Base-by-base conservation (phyloP, 2,797 vertebrate genomes). In the Oreochromis mossambicus region DNA sequence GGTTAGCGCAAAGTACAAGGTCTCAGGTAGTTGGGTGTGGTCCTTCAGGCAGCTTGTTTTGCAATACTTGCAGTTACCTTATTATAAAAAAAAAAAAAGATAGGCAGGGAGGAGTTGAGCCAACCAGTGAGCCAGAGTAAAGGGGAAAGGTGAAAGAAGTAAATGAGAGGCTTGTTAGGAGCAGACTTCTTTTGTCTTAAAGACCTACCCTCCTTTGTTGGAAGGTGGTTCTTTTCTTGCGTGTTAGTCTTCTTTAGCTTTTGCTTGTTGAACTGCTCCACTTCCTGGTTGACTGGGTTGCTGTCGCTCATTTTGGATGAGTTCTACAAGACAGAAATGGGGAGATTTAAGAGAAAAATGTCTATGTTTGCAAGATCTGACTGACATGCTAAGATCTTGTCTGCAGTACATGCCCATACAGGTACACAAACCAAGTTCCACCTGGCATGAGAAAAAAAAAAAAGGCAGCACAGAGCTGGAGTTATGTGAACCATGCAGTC, bases 151-250 rank as follows among this genome's bases (percentile, higher is more conserved):
- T 58, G 58, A 21, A 63, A 54, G 11, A 13, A 51, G 12, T 1
- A 6, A 11, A 58, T 15, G 36, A 61, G n/a, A 55, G 8, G 5
- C 43, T 36, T 48, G 34, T 54, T 24, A 5, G 26, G 13, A 51
- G 10, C 36, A 3, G 19, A 9, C 6, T 66, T 32, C 4, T 46
- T 41, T 51, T 51, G 4, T 43, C 9, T 41, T 10, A 7, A 68
- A 75, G 6, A 89, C 95, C 24, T 92, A 97, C 96, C 93, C 24
- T 90, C 63, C 78, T 93, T 19, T 4, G 95, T 95, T 7, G 96
- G 96, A 9, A 89, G 36, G 17, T 0, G 0, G 46, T 85, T 91
- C 26, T 85, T 95, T 78, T 95, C 96, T 0, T 15, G 0, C 0
- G 96, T 96, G 4, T 0, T 3, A 2, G 92, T 89, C 89, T 93